Percentiles rank a stretch among this genome's conserved stretches.
phyloP scores from a whole-genome alignment of 2,888 invertebrate species.

The Sericinus montela region DNA sequence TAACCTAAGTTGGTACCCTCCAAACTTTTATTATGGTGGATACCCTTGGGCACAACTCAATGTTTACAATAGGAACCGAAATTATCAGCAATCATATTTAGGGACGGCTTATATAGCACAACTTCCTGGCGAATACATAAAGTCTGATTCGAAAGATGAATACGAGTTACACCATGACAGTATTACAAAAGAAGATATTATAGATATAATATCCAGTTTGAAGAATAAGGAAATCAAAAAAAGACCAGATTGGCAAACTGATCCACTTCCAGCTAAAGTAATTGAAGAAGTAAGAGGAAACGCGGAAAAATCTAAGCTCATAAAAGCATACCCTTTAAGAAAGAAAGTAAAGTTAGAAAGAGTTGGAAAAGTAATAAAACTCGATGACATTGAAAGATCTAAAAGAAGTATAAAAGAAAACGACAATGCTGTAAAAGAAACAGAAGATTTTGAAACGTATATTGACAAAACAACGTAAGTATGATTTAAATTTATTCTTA shows the following conservation, averaged over 20 bases:
- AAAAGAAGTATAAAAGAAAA: conserved; percentile 33
- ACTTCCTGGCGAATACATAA: conserved; percentile 26
- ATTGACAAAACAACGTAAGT: conserved; percentile 60
- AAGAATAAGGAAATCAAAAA: conserved; percentile 21
- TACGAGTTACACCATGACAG: conserved; percentile 24
- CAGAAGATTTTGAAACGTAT: conserved; percentile 40
- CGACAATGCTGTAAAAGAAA: not conserved
- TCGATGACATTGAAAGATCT: conserved; percentile 43
- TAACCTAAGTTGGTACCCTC: conserved; percentile 32
- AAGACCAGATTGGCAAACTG: conserved; percentile 51
- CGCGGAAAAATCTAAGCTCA: conserved; percentile 38
- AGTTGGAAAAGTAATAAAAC: conserved; percentile 49
- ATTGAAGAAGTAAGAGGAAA: conserved; percentile 57
- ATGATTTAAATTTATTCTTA: conserved; percentile 3
- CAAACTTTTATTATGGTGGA: conserved; percentile 24
- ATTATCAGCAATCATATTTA: conserved; percentile 28
- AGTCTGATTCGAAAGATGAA: conserved; percentile 28
- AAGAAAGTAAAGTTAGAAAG: conserved; percentile 56
- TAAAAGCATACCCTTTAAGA: conserved; percentile 38
- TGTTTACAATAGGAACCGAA: conserved; percentile 28
- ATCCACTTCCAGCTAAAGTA: conserved; percentile 41
- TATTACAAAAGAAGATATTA: conserved; percentile 19
- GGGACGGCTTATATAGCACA: conserved; percentile 24
- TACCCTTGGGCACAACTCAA: conserved; percentile 37
- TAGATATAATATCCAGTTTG: conserved; percentile 16